These are phyloP conservation scores for Atta colombica DNA, from an alignment of 1,140 invertebrate species.

Conservation along the genomic window DNA sequence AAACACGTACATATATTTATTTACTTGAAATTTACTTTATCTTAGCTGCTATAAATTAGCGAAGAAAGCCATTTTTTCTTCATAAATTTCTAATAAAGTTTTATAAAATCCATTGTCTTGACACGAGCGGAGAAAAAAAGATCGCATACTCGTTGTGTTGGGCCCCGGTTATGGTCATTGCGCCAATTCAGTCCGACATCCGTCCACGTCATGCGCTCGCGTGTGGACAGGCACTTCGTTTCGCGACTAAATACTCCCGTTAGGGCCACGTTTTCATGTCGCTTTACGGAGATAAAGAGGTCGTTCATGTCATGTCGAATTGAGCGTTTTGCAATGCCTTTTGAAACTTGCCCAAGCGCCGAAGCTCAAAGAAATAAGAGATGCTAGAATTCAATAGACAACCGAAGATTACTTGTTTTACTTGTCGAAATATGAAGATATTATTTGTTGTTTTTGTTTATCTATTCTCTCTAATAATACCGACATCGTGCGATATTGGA, in stretches of 20 bases:
- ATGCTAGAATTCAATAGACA: not conserved
- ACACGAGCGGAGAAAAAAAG: slow-evolving; percentile 60
- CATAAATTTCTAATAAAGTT: not conserved
- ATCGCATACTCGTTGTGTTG: slow-evolving; percentile 73
- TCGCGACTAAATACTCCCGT: slow-evolving; percentile 61
- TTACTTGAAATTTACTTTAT: not conserved
- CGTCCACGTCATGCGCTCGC: slow-evolving; percentile 74
- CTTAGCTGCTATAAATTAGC: not conserved
- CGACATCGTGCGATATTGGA: not conserved
- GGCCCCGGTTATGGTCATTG: slow-evolving; percentile 76
- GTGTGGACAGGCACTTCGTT: slow-evolving; percentile 70
- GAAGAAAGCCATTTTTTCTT: not conserved
- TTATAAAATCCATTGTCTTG: slow-evolving; percentile 9
- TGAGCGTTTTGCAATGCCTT: not conserved
- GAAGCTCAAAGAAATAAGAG: not conserved
- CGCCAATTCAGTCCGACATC: slow-evolving; percentile 77
- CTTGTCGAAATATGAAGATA: not conserved
- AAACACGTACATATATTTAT: not conserved
- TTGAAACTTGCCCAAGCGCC: not conserved
- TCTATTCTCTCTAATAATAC: not conserved
- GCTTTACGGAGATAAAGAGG: slow-evolving; percentile 34
- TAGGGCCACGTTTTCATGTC: slow-evolving; percentile 31
- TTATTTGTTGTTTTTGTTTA: not conserved
- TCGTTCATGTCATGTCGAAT: not conserved
- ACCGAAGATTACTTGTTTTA: not conserved